phyloP scores from a whole-genome alignment of 1,140 invertebrate genomes.

The Streblospio benedicti region DNA sequence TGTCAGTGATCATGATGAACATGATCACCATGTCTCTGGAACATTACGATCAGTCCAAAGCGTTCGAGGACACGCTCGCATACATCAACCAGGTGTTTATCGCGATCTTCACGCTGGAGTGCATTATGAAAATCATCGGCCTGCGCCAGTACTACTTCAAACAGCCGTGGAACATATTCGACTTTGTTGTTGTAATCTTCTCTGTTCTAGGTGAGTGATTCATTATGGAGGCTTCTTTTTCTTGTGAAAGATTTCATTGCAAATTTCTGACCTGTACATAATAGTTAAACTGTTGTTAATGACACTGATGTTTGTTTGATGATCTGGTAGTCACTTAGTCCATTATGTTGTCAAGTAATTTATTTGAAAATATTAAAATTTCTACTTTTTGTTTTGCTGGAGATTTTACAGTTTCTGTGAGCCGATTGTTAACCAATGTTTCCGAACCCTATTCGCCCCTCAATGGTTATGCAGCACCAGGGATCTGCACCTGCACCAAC shows the following conservation, averaged over 20 bases:
- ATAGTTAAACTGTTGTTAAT: too few species aligned
- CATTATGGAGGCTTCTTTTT: neutral
- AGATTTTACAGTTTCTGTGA: too few species aligned
- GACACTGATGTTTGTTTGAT: too few species aligned
- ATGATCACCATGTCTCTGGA: slow-evolving; percentile 98
- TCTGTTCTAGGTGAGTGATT: slow-evolving; percentile 61
- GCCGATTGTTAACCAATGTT: too few species aligned
- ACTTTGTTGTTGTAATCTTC: slow-evolving; percentile 96
- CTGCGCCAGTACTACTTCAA: slow-evolving; percentile 96
- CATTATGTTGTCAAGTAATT: too few species aligned
- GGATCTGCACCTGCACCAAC: too few species aligned
- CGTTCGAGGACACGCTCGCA: slow-evolving; percentile 70
- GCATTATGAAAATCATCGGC: slow-evolving; percentile 92
- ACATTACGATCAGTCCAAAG: slow-evolving; percentile 78
- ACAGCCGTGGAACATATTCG: slow-evolving; percentile 98
- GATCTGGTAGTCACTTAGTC: too few species aligned
- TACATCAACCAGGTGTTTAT: slow-evolving; percentile 95
- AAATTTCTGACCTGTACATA: too few species aligned
- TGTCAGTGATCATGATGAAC: slow-evolving; percentile 96
- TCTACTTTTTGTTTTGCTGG: too few species aligned
- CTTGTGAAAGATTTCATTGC: neutral
- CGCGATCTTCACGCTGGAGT: slow-evolving; percentile 94
- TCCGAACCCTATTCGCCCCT: too few species aligned
- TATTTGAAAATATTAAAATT: too few species aligned
- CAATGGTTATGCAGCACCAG: too few species aligned